Evolutionary conservation across 2,797 vertebrate genomes (phyloP), one percentile per base, ranked within the genome.

Genomic region (Labeo calbasu): DNA sequence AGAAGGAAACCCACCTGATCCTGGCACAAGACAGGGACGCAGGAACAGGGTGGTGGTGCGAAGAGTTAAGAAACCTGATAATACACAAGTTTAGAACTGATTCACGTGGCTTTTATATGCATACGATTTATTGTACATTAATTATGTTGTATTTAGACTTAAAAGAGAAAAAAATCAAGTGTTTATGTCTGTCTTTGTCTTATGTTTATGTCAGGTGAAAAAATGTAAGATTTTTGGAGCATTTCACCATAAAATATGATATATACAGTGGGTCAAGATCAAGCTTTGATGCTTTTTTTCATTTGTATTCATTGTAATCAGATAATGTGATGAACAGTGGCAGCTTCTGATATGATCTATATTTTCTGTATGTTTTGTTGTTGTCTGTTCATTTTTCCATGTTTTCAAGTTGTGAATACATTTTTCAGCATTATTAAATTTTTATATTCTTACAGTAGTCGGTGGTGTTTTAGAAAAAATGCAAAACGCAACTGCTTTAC

Each of bases 41-140:
- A 94, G 90, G 51, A 92, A 12, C 82, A 89, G 90, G 71, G 86
- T 94, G 1, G 85, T 95, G 2, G 59, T 94, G 3, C 88, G 94
- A 28, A 93, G 87, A 77, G 75, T 94, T 79, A 82, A 87, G 78
- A 94, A 87, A 69, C 91, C 90, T 13, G 88, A 69, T 25, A 68
- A 19, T 15, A 78, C 89, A 61, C 51, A 83, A n/a, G 36, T 81
- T 57, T 87, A 85, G 69, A 61, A 86, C 15, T 17, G 40, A 59
- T 53, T 65, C 2, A 23, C 25, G 2, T 40, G 8, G 65, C 10
- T 40, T n/a, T 5, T 46, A 3, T 36, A 32, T 2, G 53, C 28
- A 75, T n/a, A 43, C 23, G 43, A 66, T 79, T n/a, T 68, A 43
- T 14, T 80, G 55, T 12, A 40, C 12, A 82, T 40, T 48, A 5